Evolutionary conservation across 2,888 invertebrate genomes (phyloP).

Genomic region (Leptinotarsa haldemani): DNA sequence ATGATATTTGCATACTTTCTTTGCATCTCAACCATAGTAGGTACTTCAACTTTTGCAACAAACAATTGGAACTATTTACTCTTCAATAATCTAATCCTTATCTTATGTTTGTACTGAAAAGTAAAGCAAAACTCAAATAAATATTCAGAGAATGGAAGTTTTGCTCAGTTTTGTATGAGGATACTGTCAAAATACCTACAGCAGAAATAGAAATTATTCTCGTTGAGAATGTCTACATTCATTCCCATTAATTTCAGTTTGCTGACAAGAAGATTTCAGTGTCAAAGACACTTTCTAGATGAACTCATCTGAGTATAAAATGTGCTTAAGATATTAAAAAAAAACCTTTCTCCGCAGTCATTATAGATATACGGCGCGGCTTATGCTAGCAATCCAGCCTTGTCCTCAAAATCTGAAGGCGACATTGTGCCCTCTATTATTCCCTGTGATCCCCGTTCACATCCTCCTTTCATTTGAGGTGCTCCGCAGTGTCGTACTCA

Average conservation of each 20-base stretch:
- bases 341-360: constrained; percentile 8
- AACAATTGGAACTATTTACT: too few relatives aligned
- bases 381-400: constrained; percentile 10
- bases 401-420: constrained; percentile 16
- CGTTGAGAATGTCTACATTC: too few relatives aligned
- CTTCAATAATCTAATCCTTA: too few relatives aligned
- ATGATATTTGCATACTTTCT: too few relatives aligned
- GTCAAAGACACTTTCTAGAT: constrained; percentile 21
- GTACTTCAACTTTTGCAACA: too few relatives aligned
- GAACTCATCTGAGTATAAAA: constrained; percentile 22
- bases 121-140: too few relatives aligned
- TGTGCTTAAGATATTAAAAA: constrained; percentile 25
- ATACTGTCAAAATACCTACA: background rate
- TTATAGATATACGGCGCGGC: constrained; percentile 12
- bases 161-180: too few relatives aligned
- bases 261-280: background rate
- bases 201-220: background rate
- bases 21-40: too few relatives aligned
- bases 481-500: constrained; percentile 9
- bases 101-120: too few relatives aligned
- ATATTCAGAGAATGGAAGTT: too few relatives aligned
- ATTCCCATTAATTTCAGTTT: background rate
- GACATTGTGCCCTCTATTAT: constrained; percentile 18
- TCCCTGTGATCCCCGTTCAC: constrained; percentile 15
- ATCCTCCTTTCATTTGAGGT: constrained; percentile 13